Base-by-base conservation (phyloP, 1,140 invertebrate species). In the Aphaenogaster floridana region DNA sequence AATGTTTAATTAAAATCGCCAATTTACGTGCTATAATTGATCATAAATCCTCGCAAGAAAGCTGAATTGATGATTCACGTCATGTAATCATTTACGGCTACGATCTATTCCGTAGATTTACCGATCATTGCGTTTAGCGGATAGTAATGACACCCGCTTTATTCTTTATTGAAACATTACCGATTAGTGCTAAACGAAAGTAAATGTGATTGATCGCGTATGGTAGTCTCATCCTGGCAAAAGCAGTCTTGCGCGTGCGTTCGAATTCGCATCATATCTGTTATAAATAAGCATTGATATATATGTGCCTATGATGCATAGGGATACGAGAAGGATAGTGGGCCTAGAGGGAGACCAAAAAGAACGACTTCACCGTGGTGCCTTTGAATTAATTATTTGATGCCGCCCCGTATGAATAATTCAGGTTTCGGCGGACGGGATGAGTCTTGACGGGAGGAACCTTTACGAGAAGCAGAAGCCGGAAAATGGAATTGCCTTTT, bases 321-420 rank as follows among this genome's bases (percentile, higher is more conserved):
- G 17, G 50, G 50, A 59, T 52, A 72, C 34, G 21, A 42, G 61
- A 45, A 64, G 11, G 64, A 45, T 21, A 79, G 61, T 68, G 59
- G 64, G 66, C 74, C 11, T 21, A 42, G 42, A 54, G 74, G 48
- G 28, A 79, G 57, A 34, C 39, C 59, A 36, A 89, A 89, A 89
- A 88, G 52, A 85, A 88, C 50, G 74, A 72, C 17, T 52, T 34
- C 28, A 57, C 21, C 68, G 80, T 88, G 74, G 79, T 92, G 89
- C 88, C 78, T 87, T 90, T 90, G 90, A 92, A 92, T 92, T 90
- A 92, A 92, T 92, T 92, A 92, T 92, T 91, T 66, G 79, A 91
- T 88, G 85, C 71, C 63, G 39, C 64, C 21, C 59, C 77, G 5
- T 69, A 92, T 92, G 91, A 91, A 92, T 92, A 89, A 92, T 92